Base-by-base conservation (phyloP, 2,888 invertebrate genomes). In the Leucoma salicis region DNA sequence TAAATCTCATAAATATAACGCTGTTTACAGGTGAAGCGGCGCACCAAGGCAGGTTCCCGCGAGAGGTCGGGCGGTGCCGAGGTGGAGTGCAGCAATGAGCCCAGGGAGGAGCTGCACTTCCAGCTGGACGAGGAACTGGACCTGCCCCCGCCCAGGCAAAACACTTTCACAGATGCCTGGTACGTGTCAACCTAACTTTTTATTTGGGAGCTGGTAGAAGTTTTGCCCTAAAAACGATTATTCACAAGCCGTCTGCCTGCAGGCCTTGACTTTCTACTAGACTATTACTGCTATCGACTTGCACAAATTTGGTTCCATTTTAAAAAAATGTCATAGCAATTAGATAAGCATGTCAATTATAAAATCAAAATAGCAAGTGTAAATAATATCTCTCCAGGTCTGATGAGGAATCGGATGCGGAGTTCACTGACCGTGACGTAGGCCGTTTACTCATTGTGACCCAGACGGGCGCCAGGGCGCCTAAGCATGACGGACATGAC, bases 41-140 rank as follows among this genome's bases (percentile, higher is more conserved):
- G 92, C 51, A 88, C 90, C 35, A 92, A 91, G 48, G 90, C 90
- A 13, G 90, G 91, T n/a, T 90, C 91, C 60, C 83, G 90, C 57
- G 90, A 90, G 63, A 74, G 83, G 82, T 31, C 67, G 47, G 36
- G 56, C 43, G 5, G 57, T 53, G 11, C 39, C 1, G 56, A 52
- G 10, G 54, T 60, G n/a, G 38, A 35, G 15, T 0, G 59, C 60
- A 0, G 63, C 74, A 74, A 75, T 27, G 82, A 80, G 40, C 62
- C 70, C 0, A 78, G 87, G 32, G 97, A 98, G 82, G 98, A 98
- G 77, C 87, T 98, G 55, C 97, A 98, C 80, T 99, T 99, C 88
- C 96, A 97, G 87, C 97, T 99, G 75, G 99, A 99, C 74, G 99
- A 99, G 88, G 99, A 99, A 81, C 87, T 98, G 51, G 96, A 97